Percentiles rank a stretch among this genome's conserved stretches.
phyloP scores from a whole-genome alignment of 2,888 invertebrate genomes.

The Parnassius glacialis region DNA sequence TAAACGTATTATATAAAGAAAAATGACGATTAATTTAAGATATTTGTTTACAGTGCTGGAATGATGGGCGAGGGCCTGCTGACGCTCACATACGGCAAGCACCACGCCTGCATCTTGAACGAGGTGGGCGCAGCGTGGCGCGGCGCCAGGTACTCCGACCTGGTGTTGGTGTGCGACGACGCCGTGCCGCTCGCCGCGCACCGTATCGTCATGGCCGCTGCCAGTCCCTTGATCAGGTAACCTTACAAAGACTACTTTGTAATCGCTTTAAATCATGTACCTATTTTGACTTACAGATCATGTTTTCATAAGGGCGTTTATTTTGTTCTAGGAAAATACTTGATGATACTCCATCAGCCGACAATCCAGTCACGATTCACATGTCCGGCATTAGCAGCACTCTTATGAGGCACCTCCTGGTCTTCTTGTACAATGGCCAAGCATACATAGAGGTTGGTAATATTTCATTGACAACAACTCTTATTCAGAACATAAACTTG shows the following conservation, averaged over 20 bases:
- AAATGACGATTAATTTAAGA: too few relatives aligned
- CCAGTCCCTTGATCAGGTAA: slow-evolving; percentile 91
- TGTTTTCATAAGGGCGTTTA: slow-evolving; percentile 9
- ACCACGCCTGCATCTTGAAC: slow-evolving; percentile 94
- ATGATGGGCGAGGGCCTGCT: slow-evolving; percentile 87
- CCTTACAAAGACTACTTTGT: too few relatives aligned
- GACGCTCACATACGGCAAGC: slow-evolving; percentile 96
- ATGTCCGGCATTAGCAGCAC: slow-evolving; percentile 91
- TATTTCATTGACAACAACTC: not conserved
- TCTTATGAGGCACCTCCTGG: slow-evolving; percentile 90
- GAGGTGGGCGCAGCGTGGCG: slow-evolving; percentile 94
- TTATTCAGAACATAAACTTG: too few relatives aligned
- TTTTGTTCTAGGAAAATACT: slow-evolving; percentile 82
- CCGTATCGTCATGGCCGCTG: slow-evolving; percentile 92
- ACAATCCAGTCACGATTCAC: slow-evolving; percentile 89
- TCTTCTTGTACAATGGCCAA: slow-evolving; percentile 93
- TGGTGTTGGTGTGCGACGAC: slow-evolving; percentile 92
- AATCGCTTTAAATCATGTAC: too few relatives aligned
- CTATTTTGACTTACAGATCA: too few relatives aligned
- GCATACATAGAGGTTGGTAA: slow-evolving; percentile 86
- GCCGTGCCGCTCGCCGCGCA: slow-evolving; percentile 90
- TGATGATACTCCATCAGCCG: slow-evolving; percentile 85
- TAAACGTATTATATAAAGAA: too few relatives aligned
- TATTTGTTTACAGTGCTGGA: slow-evolving; percentile 65
- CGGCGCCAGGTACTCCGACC: slow-evolving; percentile 92